These are phyloP conservation scores for Lithobates sylvaticus DNA, from an alignment of 2,797 vertebrate genomes.

Conservation along the genomic window DNA sequence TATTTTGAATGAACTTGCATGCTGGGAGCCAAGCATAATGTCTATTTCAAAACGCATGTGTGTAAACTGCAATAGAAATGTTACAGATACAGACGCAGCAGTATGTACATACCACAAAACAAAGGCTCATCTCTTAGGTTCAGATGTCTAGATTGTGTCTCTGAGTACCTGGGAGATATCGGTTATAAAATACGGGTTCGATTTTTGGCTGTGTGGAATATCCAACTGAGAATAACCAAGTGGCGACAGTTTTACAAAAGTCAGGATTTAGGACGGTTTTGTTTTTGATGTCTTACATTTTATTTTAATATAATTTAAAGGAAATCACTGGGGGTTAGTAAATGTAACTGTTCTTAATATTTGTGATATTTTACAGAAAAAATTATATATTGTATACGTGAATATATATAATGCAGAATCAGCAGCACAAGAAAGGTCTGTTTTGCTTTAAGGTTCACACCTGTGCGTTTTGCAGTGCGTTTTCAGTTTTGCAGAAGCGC, in stretches of 20 bases:
- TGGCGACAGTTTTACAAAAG: neutral
- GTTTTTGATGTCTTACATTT: neutral
- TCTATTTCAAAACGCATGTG: neutral
- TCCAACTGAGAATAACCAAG: neutral
- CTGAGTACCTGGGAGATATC: no score
- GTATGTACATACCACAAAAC: neutral
- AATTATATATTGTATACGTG: neutral
- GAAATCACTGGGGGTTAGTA: neutral
- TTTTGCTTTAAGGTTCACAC: no score
- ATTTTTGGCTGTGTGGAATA: neutral
- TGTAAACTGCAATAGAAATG: no score
- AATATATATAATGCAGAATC: neutral
- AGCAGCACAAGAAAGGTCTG: no score
- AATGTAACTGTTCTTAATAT: constrained; percentile 2
- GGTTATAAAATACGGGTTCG: no score
- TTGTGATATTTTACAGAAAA: neutral
- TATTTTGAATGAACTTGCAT: neutral
- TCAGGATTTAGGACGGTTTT: neutral
- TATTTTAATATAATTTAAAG: neutral
- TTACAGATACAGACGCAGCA: no score
- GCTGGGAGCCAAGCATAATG: neutral
- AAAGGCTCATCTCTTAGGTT: neutral
- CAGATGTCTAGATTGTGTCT: neutral
- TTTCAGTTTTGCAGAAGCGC: no score
- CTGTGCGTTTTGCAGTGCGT: no score